Conservation (phyloP, 37 sponge, comb jelly and placozoan genomes). For the Petrosia ficiformis region DNA sequence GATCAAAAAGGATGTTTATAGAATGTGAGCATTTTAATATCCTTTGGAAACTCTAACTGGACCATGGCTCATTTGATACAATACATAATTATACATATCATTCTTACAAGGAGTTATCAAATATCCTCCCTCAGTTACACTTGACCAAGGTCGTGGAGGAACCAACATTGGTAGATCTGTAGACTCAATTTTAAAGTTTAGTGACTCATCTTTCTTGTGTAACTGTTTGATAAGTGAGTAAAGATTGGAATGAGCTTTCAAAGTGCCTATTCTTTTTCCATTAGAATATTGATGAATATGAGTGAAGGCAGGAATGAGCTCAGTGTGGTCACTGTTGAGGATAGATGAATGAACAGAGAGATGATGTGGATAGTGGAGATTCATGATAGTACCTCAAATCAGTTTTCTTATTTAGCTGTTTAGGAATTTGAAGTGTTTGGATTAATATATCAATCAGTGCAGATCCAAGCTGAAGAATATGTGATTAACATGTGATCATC, state of each 20-base stretch:
- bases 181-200: slow-evolving; percentile 29
- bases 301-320: slow-evolving; percentile 7
- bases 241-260: neutral
- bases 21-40: no score
- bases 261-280: neutral
- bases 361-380: neutral
- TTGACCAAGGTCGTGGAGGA: slow-evolving; percentile 84
- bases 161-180: slow-evolving; percentile 71
- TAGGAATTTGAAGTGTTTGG: neutral
- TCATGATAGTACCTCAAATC: neutral
- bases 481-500: no score
- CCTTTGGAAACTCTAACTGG: no score
- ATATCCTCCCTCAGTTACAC: slow-evolving; percentile 66
- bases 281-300: neutral
- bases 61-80: no score
- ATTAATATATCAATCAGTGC: neutral
- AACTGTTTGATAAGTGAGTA: neutral
- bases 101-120: slow-evolving; percentile 61
- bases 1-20: no score
- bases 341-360: neutral
- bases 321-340: no score
- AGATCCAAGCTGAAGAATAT: neutral
- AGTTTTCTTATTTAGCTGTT: no score
- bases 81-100: neutral
- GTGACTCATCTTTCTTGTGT: neutral